A percentile compares a stretch with the other conserved stretches of the same genome.
Conservation (phyloP, 1,140 invertebrate species). For the Platyura marginata region DNA sequence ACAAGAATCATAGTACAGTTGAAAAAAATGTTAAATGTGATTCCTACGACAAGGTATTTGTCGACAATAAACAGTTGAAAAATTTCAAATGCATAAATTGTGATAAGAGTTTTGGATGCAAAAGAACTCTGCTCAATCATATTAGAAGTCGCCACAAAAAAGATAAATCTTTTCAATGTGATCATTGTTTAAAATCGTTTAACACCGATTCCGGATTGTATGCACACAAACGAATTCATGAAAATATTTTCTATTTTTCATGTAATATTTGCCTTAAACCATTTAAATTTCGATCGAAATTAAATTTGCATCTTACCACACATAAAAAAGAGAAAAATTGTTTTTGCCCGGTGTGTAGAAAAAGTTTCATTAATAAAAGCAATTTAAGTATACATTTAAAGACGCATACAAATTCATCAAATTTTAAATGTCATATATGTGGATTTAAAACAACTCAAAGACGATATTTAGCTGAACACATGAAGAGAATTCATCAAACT, state of each 20-base stretch:
- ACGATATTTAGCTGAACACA: background rate
- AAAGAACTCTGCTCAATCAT: background rate
- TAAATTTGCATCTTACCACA: background rate
- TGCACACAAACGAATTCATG: background rate
- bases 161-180: background rate
- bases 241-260: background rate
- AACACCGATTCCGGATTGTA: background rate
- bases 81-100: background rate
- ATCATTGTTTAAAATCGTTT: background rate
- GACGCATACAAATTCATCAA: background rate
- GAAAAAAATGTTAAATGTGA: too few relatives aligned
- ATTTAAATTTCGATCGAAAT: background rate
- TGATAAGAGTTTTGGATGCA: background rate
- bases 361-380: background rate
- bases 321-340: background rate
- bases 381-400: background rate
- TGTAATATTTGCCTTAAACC: background rate
- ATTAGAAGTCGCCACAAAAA: background rate
- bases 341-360: background rate
- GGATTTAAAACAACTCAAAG: background rate
- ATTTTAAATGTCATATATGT: background rate
- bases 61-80: background rate
- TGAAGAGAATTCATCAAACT: background rate
- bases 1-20: too few relatives aligned
- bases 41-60: background rate